Base-by-base conservation (phyloP, 1,140 invertebrate species). In the Hypsibius dujardini region DNA sequence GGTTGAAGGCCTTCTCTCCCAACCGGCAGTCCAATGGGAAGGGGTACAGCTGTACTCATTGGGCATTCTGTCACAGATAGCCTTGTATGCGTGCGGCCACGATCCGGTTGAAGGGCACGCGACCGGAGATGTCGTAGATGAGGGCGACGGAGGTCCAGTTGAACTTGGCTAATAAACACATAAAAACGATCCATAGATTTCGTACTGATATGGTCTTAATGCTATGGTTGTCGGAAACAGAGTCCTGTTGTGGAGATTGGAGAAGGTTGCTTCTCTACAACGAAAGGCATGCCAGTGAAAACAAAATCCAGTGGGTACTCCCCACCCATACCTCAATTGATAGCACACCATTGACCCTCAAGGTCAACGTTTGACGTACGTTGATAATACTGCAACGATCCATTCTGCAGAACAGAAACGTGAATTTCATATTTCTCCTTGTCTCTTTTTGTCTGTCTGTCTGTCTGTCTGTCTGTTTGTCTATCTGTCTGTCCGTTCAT, bases 101-200 rank as follows among this genome's bases (percentile, higher is more conserved):
- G 28, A 28, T 28, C 28, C 28, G 28, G 71, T 70, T 73, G 72
- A 71, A 56, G n/a, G 50, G 50, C 50, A 12, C n/a, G 7, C 7
- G 7, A n/a, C 7, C n/a, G 50, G 50, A 56, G 50, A 12, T 56
- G n/a, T 56, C 50, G n/a, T 56, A 56, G n/a, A 56, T n/a, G 7
- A 56, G 7, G 50, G 50, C 50, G 50, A 56, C 50, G 50, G 50
- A 56, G 7, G 50, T 56, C 50, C 50, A 56, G 50, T 56, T 56
- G n/a, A 12, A 56, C 7, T 7, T 12, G 7, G 7, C 7, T n/a
- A 56, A n/a, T 56, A 56, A 56, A n/a, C 50, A n/a, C 50, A 56
- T 12, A 56, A 7, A 7, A 56, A 12, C n/a, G 50, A 7, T 12
- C 50, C 50, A 56, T 56, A 56, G n/a, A n/a, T 7, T 12, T 12